Conservation (phyloP, 2,113 vertebrate genomes). For the Zosterops borbonicus region DNA sequence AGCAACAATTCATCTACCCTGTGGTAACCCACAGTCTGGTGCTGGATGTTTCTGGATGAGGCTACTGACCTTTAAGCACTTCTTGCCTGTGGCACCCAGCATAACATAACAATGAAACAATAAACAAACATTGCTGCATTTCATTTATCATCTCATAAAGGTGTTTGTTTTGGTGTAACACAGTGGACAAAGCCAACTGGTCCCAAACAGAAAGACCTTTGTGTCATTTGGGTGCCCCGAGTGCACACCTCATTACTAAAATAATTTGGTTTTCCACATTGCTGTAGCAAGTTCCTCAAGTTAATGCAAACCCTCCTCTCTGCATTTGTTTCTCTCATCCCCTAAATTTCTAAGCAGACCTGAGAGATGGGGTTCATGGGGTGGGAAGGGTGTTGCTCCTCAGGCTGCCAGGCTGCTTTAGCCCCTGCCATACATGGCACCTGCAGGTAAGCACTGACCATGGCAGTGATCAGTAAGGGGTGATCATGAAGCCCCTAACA, state of each 20-base stretch:
- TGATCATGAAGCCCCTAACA: neutral
- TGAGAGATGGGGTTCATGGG: neutral
- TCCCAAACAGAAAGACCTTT: neutral
- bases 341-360: neutral
- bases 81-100: neutral
- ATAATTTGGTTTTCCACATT: neutral
- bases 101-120: neutral
- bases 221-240: fast-evolving
- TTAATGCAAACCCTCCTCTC: neutral
- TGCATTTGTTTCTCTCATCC: neutral
- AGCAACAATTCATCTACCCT: neutral
- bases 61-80: constrained; percentile 10
- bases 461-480: neutral
- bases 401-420: neutral
- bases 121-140: neutral
- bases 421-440: neutral
- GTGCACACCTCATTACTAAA: neutral
- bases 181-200: neutral
- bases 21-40: neutral
- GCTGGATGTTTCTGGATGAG: constrained; percentile 3
- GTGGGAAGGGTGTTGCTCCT: neutral
- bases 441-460: neutral
- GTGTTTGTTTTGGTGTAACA: neutral
- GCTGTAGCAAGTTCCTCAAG: neutral
- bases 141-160: neutral